Evolutionary conservation across 2,113 vertebrate genomes (phyloP).

Genomic region (Steatornis caripensis): DNA sequence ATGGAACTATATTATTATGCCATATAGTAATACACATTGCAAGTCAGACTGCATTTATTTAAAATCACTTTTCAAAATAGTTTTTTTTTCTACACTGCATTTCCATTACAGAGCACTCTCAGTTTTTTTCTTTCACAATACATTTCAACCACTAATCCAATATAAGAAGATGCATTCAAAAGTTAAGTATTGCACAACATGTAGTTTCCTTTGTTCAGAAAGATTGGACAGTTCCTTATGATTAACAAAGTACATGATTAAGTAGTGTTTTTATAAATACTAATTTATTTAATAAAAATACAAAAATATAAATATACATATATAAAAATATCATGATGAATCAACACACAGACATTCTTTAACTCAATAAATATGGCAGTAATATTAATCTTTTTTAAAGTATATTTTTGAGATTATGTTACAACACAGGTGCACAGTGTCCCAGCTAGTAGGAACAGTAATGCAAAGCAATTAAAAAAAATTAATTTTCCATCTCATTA

Average conservation of each 20-base stretch:
- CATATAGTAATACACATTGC: neutral
- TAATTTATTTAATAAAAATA: conserved; percentile 83
- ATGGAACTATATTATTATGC: neutral
- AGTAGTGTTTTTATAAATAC: conserved; percentile 71
- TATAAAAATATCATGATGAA: conserved; percentile 80
- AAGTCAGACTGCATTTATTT: neutral
- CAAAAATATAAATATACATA: conserved; percentile 84
- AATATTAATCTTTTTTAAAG: conserved; percentile 60
- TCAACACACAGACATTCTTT: conserved; percentile 73
- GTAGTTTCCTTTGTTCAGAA: neutral
- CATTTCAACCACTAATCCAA: neutral
- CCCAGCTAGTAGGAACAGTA: conserved; percentile 62
- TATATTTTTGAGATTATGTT: conserved; percentile 58
- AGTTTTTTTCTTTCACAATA: neutral
- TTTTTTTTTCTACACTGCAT: neutral
- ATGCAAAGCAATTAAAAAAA: conserved; percentile 64
- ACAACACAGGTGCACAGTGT: conserved; percentile 51
- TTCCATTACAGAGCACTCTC: neutral
- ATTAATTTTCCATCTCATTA: conserved; percentile 6
- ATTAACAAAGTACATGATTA: conserved; percentile 24
- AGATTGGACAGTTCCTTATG: neutral
- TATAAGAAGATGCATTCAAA: neutral
- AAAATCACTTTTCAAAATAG: neutral
- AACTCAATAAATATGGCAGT: conserved; percentile 77
- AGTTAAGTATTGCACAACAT: neutral